Conservation (phyloP, 2,888 invertebrate genomes). For the Epinotia demarniana region DNA sequence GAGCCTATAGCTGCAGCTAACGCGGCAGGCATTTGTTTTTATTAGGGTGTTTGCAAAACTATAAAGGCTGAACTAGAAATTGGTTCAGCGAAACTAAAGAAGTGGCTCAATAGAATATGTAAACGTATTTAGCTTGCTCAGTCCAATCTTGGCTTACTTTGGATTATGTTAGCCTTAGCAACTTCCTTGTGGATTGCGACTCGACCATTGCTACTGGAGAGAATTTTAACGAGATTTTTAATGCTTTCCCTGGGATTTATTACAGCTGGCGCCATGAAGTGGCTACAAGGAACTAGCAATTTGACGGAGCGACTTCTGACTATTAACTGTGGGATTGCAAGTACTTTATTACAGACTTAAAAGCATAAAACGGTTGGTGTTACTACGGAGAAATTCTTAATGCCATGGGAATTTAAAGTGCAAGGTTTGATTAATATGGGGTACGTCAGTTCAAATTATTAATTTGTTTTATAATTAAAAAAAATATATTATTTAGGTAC, state of each 20-base stretch:
- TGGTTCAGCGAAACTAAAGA: not conserved
- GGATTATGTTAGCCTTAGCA: conserved; percentile 49
- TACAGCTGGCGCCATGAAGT: conserved; percentile 66
- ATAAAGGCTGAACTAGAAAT: not conserved
- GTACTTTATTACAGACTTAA: conserved; percentile 20
- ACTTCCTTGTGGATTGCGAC: conserved; percentile 51
- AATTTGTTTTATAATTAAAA: no score
- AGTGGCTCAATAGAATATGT: not conserved
- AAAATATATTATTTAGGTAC: no score
- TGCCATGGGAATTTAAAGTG: not conserved
- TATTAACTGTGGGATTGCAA: conserved; percentile 29
- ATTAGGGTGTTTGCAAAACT: conserved; percentile 16
- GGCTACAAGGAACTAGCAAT: conserved; percentile 53
- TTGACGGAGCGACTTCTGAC: conserved; percentile 37
- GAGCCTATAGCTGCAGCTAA: conserved; percentile 44
- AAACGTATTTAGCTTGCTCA: not conserved
- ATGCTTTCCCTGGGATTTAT: conserved; percentile 74
- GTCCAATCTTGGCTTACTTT: conserved; percentile 2
- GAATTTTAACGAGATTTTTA: conserved; percentile 76
- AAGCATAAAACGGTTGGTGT: not conserved
- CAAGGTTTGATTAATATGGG: not conserved
- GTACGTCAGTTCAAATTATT: no score
- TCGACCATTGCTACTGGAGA: conserved; percentile 59
- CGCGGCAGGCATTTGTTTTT: conserved; percentile 13
- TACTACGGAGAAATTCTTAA: not conserved